Evolutionary conservation across 2,888 invertebrate genomes (phyloP), one percentile per base, ranked within the genome.

Genomic region (Agrochola circellaris): DNA sequence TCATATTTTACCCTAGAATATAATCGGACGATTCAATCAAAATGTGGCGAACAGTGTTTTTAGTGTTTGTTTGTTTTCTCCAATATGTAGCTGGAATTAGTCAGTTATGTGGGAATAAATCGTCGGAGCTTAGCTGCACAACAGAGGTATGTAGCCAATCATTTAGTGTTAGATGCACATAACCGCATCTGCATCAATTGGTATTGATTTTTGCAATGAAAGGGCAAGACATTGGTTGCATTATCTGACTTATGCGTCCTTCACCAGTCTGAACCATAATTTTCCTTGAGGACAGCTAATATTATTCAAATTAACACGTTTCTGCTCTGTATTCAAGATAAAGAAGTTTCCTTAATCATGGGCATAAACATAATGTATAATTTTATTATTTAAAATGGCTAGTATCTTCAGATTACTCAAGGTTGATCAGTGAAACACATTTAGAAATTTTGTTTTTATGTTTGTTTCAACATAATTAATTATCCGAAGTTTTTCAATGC

Each of bases 101-200:
- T 75, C 90, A 92, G 76, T 83, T 96, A 78, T 95, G 95, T 86
- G 92, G 91, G 67, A 94, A 94, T 71, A 92, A 91, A 66, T 93
- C 92, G 2, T 93, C 91, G 4, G 90, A 92, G 79, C 91, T 94
- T 30, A 95, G 94, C 88, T 96, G 96, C 86, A 93, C 93, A 69
- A 94, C 93, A 30, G 95, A 95, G 95, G 96, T 96, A 91, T 60
- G 60, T 61, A 38, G 15, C 20, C 9, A 66, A 26, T 69, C n/a
- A 38, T 68, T 65, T 54, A n/a, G 15, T 34, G 5, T 34, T 26
- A 48, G n/a, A n/a, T 79, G 64, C 72, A 77, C 23, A 5, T 23
- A 42, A 9, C 62, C 77, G 58, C 71, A 65, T 66, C 68, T 89
- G 88, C 84, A 84, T 81, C 69, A 77, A 67, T 82, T 20, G 51